Evolutionary conservation across 2,113 vertebrate genomes (phyloP).

Genomic region (Aegotheles bennettii): DNA sequence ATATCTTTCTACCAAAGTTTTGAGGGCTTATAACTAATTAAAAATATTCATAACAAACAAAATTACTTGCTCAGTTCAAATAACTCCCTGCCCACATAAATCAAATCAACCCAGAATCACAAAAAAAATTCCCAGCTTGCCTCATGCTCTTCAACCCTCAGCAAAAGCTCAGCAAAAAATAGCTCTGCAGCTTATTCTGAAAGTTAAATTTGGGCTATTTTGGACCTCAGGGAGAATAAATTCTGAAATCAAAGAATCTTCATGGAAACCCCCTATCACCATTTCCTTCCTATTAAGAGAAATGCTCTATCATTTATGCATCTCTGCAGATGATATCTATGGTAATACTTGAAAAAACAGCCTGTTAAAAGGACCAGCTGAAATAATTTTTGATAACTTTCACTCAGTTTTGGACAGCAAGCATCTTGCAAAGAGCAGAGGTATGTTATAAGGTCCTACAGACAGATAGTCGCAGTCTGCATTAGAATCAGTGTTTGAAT

Average conservation of each 20-base stretch:
- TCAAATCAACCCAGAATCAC: slow-evolving; percentile 51
- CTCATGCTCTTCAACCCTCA: slow-evolving; percentile 43
- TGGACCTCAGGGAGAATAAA: slow-evolving; percentile 62
- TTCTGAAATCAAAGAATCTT: slow-evolving; percentile 63
- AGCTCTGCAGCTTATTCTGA: slow-evolving; percentile 48
- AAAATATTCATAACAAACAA: slow-evolving; percentile 52
- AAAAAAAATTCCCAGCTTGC: slow-evolving; percentile 40
- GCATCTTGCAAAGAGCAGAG: neutral
- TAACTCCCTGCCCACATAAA: slow-evolving; percentile 58
- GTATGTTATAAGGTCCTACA: neutral
- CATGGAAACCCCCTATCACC: slow-evolving; percentile 55
- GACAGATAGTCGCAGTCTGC: neutral
- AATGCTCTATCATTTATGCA: slow-evolving; percentile 26
- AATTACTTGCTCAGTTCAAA: slow-evolving; percentile 47
- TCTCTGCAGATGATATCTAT: slow-evolving; percentile 5
- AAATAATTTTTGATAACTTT: neutral
- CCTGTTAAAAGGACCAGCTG: neutral
- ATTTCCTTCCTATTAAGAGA: slow-evolving; percentile 48
- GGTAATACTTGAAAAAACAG: neutral
- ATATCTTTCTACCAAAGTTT: slow-evolving; percentile 17
- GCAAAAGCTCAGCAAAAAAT: slow-evolving; percentile 58
- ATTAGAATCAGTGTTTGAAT: neutral
- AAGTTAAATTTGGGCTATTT: slow-evolving; percentile 62
- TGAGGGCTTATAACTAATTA: slow-evolving; percentile 33
- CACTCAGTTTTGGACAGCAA: neutral